phyloP scores from a whole-genome alignment of 2,888 invertebrate species.

The Sphaerophoria rueppellii region DNA sequence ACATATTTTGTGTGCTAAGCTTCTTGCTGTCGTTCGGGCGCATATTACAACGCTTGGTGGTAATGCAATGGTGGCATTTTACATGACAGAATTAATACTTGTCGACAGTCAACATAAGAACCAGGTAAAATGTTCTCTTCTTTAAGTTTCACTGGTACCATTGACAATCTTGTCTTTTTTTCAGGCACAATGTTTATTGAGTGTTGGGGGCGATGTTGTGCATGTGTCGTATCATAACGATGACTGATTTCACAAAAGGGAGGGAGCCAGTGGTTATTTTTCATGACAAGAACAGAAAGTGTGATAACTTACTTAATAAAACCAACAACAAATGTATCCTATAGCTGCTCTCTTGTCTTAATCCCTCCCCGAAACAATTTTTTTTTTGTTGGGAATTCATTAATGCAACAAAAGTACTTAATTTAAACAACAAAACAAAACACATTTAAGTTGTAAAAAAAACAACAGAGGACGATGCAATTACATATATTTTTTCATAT shows the following conservation, averaged over 20 bases:
- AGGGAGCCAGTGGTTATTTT: constrained; percentile 80
- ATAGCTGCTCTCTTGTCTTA: constrained; percentile 27
- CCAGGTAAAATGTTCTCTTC: constrained; percentile 86
- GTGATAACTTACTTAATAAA: constrained; percentile 75
- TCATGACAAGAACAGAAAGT: constrained; percentile 79
- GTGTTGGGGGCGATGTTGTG: constrained; percentile 97
- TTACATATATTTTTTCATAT: constrained; percentile 31
- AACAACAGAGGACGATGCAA: constrained; percentile 71
- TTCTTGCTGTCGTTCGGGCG: constrained; percentile 95
- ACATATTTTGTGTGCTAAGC: constrained; percentile 77
- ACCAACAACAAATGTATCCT: constrained; percentile 19
- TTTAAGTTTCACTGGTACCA: neutral
- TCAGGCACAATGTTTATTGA: constrained; percentile 97
- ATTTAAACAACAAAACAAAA: constrained; percentile 54
- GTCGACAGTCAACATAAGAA: constrained; percentile 97
- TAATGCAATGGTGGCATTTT: constrained; percentile 97
- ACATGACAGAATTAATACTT: constrained; percentile 94
- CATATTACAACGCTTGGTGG: constrained; percentile 97
- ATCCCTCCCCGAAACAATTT: constrained; percentile 36
- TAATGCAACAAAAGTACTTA: constrained; percentile 69
- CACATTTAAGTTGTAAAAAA: constrained; percentile 42
- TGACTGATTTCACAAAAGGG: constrained; percentile 81
- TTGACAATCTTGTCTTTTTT: constrained; percentile 77
- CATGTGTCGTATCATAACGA: constrained; percentile 88
- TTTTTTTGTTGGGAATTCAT: constrained; percentile 20